Conservation (phyloP, 2,797 vertebrate species). For the Caiman crocodilus region DNA sequence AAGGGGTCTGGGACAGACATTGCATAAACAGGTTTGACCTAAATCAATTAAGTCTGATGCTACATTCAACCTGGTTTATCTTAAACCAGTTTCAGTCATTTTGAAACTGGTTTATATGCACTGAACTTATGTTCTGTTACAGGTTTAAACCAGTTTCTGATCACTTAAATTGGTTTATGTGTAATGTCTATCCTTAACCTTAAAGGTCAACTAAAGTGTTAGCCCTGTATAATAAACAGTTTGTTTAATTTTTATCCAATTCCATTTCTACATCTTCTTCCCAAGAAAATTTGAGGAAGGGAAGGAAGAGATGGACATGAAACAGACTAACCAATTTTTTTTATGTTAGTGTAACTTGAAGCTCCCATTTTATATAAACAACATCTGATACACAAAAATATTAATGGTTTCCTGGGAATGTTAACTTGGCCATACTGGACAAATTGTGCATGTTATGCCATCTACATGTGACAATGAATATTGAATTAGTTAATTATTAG, state of each 20-base stretch:
- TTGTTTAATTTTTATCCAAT: neutral
- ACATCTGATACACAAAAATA: slow-evolving; percentile 6
- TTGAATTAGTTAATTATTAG: no score
- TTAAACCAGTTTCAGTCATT: no score
- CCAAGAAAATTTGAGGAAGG: neutral
- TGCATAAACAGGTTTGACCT: no score
- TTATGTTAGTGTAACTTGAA: neutral
- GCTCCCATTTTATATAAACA: neutral
- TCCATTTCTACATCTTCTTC: no score
- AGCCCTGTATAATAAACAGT: neutral
- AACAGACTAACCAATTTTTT: neutral
- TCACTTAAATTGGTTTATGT: no score
- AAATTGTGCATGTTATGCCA: neutral
- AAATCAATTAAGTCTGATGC: no score
- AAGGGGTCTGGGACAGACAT: no score
- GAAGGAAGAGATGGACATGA: neutral
- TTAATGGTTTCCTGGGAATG: neutral
- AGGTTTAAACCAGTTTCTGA: no score
- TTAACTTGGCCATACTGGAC: neutral
- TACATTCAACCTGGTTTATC: no score
- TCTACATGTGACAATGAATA: neutral
- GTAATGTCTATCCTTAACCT: neutral
- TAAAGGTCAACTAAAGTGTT: neutral
- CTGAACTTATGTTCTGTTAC: no score
- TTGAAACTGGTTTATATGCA: no score